These are phyloP conservation scores for Eucriotettix oculatus DNA, from an alignment of 2,888 invertebrate genomes.

Conservation along the genomic window DNA sequence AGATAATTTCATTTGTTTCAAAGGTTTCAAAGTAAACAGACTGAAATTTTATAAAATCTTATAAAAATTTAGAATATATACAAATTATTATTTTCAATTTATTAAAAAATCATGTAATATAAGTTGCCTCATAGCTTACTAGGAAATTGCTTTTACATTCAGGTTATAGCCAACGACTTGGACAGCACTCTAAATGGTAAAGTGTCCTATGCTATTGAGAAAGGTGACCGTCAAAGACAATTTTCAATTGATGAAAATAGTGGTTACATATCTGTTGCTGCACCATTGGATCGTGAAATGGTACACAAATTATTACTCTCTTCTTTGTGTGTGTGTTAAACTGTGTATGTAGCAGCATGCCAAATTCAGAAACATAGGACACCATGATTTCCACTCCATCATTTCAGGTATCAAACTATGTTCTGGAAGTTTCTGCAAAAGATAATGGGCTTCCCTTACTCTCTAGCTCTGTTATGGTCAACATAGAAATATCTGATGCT, in stretches of 20 bases:
- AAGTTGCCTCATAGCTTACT: too few relatives aligned
- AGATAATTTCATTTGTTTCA: too few relatives aligned
- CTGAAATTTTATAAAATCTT: too few relatives aligned
- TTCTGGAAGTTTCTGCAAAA: constrained; percentile 61
- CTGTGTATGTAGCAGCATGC: too few relatives aligned
- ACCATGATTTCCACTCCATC: background rate
- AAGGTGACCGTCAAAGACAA: constrained; percentile 57
- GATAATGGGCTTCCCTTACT: constrained; percentile 67
- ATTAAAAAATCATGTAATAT: too few relatives aligned
- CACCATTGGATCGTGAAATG: constrained; percentile 67
- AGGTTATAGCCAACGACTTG: constrained; percentile 64
- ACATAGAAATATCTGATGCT: constrained; percentile 69
- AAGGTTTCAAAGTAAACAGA: too few relatives aligned
- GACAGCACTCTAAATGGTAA: constrained; percentile 69
- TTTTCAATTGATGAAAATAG: constrained; percentile 62
- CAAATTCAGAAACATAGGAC: background rate
- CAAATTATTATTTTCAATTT: too few relatives aligned
- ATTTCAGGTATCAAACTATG: constrained; percentile 40
- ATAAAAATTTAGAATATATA: too few relatives aligned
- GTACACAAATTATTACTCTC: constrained; percentile 28
- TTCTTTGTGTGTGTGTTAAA: too few relatives aligned
- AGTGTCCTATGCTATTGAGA: constrained; percentile 58
- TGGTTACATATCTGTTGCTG: constrained; percentile 59
- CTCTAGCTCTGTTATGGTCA: constrained; percentile 54
- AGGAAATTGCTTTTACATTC: constrained; percentile 6